Base-by-base conservation (phyloP, 2,113 vertebrate species). In the Aegithalos caudatus region DNA sequence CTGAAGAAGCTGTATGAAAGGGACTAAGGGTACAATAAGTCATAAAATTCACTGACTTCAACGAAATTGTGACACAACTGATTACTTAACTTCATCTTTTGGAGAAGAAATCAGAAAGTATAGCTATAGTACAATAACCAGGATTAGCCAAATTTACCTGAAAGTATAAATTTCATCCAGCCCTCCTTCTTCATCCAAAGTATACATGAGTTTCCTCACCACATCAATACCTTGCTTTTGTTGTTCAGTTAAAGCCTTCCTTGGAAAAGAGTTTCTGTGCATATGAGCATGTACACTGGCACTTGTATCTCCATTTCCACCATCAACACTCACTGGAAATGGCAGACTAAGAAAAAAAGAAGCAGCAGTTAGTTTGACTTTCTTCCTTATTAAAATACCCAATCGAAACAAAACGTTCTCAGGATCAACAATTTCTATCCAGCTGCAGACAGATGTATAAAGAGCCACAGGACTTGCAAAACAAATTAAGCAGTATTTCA, bases 131-230 rank as follows among this genome's bases (percentile, higher is more conserved):
- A 50, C 17, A 17, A 76, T 72, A 82, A 93, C 61, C 3, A 67
- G 23, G 18, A 70, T 37, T 74, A 77, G 29, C 33, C 28, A 93
- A 65, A 48, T 90, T 88, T 95, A 99, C 99, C 99, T 99, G 95
- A 99, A 99, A 44, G 98, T 98, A 91, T 99, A 98, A 90, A 99
- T 98, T 87, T 99, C 98, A 73, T 99, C 98, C 89, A 99, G 97
- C 5, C 99, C 98, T 14, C 98, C 98, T 91, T 98, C 98, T 74
- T 99, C 98, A 29, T 99, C 98, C 96, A 99, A 97, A 73, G 96
- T 97, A 50, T 97, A 80, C 99, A 99, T 98, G 91, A 99, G 61
- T 65, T 98, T 98, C 86, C 89, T 98, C 87, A 99, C 98, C 97
- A 99, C 98, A 70, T 95, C 88, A 88, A 99, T 18, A 17, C 99